Conservation (phyloP, 2,888 invertebrate genomes). For the Drosophila fungiperda region DNA sequence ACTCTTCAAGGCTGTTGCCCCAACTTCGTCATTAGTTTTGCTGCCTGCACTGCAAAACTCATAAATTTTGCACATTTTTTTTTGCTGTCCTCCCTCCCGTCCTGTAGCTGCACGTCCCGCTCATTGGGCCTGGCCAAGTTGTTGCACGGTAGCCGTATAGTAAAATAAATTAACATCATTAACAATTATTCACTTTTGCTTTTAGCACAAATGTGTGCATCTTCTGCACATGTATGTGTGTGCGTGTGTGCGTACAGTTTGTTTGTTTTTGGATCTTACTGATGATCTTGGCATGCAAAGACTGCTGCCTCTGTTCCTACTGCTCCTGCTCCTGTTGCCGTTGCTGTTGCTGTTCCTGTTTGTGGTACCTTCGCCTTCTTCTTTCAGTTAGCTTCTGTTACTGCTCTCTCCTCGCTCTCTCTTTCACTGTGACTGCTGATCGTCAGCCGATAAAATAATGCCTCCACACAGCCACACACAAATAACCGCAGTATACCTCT, state of each 20-base stretch:
- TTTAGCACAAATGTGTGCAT: constrained; percentile 45
- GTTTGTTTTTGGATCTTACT: constrained; percentile 37
- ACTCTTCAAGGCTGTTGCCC: constrained; percentile 20
- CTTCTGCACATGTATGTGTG: constrained; percentile 5
- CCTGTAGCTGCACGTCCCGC: background rate
- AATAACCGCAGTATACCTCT: constrained; percentile 10
- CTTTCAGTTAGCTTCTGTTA: constrained; percentile 44
- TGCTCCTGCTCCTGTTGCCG: constrained; percentile 21
- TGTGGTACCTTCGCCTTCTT: constrained; percentile 10
- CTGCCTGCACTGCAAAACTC: constrained; percentile 45
- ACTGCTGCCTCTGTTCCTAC: constrained; percentile 11
- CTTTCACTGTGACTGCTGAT: constrained; percentile 56
- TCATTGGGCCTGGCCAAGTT: constrained; percentile 19
- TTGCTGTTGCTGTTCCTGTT: background rate
- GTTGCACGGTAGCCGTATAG: constrained; percentile 65
- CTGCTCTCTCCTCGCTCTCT: constrained; percentile 24
- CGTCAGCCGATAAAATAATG: constrained; percentile 66
- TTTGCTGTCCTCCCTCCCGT: background rate
- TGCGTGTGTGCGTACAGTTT: constrained; percentile 59
- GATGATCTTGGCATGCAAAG: constrained; percentile 40
- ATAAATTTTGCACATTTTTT: constrained; percentile 43
- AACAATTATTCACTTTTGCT: constrained; percentile 78
- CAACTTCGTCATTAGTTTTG: constrained; percentile 40
- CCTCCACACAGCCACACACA: constrained; percentile 27
- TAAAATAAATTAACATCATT: constrained; percentile 72